Evolutionary conservation across 2,888 invertebrate genomes (phyloP).

Genomic region (Phengaris arion): DNA sequence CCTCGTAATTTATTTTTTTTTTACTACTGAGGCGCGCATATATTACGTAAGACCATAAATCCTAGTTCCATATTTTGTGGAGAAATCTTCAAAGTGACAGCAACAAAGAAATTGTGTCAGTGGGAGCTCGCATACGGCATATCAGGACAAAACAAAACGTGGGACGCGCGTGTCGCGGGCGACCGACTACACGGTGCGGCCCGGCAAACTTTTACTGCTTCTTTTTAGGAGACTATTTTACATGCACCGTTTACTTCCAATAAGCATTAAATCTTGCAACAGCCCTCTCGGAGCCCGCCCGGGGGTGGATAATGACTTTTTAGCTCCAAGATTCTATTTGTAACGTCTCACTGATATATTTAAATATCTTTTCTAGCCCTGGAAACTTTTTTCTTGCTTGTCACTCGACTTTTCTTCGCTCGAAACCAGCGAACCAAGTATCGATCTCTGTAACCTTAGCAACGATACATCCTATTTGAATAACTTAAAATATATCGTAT

Average conservation of each 20-base stretch:
- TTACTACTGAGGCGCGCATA: neutral
- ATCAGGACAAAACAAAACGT: slow-evolving; percentile 30
- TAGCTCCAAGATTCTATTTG: slow-evolving; percentile 40
- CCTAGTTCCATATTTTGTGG: slow-evolving; percentile 37
- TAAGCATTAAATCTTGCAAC: slow-evolving; percentile 30
- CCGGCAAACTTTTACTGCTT: slow-evolving; percentile 27
- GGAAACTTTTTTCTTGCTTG: neutral
- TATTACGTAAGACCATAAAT: slow-evolving; percentile 29
- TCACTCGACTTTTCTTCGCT: neutral
- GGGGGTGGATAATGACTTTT: slow-evolving; percentile 32
- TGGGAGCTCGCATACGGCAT: slow-evolving; percentile 38
- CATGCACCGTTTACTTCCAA: slow-evolving; percentile 30
- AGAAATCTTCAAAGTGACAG: slow-evolving; percentile 49
- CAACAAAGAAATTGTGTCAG: slow-evolving; percentile 57
- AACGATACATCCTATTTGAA: slow-evolving; percentile 22
- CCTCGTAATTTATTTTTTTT: neutral
- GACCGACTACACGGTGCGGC: slow-evolving; percentile 17
- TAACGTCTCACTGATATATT: slow-evolving; percentile 31
- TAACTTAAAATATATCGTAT: slow-evolving; percentile 19
- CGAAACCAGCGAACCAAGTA: neutral
- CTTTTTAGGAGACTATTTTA: slow-evolving; percentile 29
- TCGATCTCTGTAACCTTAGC: slow-evolving; percentile 25
- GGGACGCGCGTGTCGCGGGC: slow-evolving; percentile 8
- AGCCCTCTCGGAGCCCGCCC: slow-evolving; percentile 21
- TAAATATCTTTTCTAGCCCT: slow-evolving; percentile 19